Evolutionary conservation across 2,888 invertebrate genomes (phyloP).

Genomic region (Lasioglossum leucozonium): DNA sequence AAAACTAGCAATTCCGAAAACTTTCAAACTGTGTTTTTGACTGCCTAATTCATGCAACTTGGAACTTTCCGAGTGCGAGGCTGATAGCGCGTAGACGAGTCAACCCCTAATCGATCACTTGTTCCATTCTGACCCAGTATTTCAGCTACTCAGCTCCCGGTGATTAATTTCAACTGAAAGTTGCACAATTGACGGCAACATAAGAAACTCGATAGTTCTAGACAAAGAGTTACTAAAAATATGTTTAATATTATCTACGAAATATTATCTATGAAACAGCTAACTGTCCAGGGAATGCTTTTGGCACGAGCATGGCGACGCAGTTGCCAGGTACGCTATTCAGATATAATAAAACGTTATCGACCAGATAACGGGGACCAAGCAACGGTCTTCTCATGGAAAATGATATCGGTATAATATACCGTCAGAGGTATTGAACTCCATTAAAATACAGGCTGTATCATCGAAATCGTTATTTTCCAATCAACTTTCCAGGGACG

Average conservation of each 20-base stretch:
- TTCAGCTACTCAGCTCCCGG: background rate
- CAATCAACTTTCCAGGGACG: background rate
- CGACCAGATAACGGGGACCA: constrained; percentile 36
- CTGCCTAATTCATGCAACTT: background rate
- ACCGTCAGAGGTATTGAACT: constrained; percentile 29
- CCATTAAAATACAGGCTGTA: background rate
- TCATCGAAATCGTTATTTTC: background rate
- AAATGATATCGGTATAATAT: constrained; percentile 20
- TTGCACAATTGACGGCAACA: background rate
- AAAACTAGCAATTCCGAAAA: background rate
- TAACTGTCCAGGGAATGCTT: constrained; percentile 14
- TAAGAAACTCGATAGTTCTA: background rate
- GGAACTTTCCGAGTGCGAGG: background rate
- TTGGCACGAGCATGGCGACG: constrained; percentile 22
- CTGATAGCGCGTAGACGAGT: background rate
- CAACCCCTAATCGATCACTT: too few species aligned
- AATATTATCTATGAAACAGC: background rate
- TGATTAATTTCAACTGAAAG: background rate
- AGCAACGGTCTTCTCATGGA: constrained; percentile 18
- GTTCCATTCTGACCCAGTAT: constrained; percentile 1
- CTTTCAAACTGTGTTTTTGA: background rate
- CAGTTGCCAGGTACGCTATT: constrained; percentile 46
- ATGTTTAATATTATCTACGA: background rate
- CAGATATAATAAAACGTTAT: constrained; percentile 54
- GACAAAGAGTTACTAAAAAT: background rate